Conservation (phyloP, 2,888 invertebrate genomes). For the Tineola bisselliella region DNA sequence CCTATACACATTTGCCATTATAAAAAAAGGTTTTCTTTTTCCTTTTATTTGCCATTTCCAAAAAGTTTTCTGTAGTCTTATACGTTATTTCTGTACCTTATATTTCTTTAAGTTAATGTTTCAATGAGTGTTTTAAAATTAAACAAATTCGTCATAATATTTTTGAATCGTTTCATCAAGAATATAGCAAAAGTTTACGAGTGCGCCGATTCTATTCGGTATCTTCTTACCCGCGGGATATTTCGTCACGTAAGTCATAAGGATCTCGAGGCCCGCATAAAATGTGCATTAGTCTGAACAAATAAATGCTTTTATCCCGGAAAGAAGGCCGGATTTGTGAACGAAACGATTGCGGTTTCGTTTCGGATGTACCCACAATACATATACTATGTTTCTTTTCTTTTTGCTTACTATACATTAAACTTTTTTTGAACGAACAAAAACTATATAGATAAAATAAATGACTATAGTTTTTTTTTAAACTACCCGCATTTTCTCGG, state of each 20-base stretch:
- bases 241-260: constrained; percentile 59
- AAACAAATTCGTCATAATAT: no score
- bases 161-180: neutral
- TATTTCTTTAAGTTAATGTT: no score
- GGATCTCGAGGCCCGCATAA: constrained; percentile 51
- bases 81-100: no score
- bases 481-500: no score
- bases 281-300: constrained; percentile 63
- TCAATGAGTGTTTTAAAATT: no score
- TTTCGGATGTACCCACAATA: neutral
- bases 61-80: no score
- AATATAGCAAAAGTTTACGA: constrained; percentile 44
- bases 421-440: no score
- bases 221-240: constrained; percentile 12
- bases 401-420: neutral
- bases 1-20: no score
- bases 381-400: neutral
- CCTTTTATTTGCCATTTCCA: no score
- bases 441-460: no score
- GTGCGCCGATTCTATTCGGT: constrained; percentile 43
- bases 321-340: constrained; percentile 45
- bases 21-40: no score
- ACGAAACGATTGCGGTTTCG: constrained; percentile 16
- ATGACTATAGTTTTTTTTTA: no score
- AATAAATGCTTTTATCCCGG: constrained; percentile 58